A percentile compares a stretch with the other conserved stretches of the same genome.
Conservation (phyloP, 2,888 invertebrate species). For the Diogma glabrata region DNA sequence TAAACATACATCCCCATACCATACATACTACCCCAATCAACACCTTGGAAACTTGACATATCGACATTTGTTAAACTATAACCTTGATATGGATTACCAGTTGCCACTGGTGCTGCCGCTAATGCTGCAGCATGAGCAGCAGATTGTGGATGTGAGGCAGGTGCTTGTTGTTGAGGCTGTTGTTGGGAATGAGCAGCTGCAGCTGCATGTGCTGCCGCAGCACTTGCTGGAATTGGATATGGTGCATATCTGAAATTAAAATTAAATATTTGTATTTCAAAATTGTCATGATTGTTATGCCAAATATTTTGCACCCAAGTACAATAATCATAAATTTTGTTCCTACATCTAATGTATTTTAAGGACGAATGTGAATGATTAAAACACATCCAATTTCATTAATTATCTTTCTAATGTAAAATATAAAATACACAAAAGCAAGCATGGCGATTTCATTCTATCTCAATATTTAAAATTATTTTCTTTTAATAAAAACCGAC, state of each 20-base stretch:
- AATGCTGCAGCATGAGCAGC: constrained; percentile 48
- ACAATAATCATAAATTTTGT: too few species aligned
- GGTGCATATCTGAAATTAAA: constrained; percentile 46
- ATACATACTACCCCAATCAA: constrained; percentile 86
- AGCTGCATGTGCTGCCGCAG: constrained; percentile 39
- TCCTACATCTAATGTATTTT: too few species aligned
- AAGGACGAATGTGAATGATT: too few species aligned
- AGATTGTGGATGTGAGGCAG: constrained; percentile 32
- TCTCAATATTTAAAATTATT: too few species aligned
- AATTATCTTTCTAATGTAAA: too few species aligned
- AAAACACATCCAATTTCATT: too few species aligned
- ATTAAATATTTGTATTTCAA: constrained; percentile 19
- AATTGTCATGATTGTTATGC: not conserved
- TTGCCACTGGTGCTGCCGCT: constrained; percentile 49
- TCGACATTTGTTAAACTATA: constrained; percentile 81
- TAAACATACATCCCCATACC: constrained; percentile 86
- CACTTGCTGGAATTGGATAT: constrained; percentile 46
- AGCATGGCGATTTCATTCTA: too few species aligned
- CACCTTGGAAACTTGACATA: constrained; percentile 85
- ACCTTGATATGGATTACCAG: constrained; percentile 58
- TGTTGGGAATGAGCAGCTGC: constrained; percentile 39
- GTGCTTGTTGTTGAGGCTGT: constrained; percentile 16
- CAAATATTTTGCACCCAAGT: too few species aligned
- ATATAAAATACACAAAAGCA: too few species aligned
- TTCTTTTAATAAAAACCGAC: too few species aligned